A percentile compares a stretch with the other conserved stretches of the same genome.
phyloP scores from a whole-genome alignment of 2,888 invertebrate genomes.

The Drepana falcataria region DNA sequence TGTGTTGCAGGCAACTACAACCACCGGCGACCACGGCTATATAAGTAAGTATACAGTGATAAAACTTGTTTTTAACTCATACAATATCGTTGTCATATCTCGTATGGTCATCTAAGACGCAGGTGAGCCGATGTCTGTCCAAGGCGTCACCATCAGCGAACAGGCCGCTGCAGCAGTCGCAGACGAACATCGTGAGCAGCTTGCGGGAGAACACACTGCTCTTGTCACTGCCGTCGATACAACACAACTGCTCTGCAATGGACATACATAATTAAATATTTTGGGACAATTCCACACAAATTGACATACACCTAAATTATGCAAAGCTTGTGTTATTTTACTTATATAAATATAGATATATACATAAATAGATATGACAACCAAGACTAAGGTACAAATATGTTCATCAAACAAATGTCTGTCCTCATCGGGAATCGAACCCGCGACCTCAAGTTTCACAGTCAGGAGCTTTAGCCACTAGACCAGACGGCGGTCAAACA shows the following conservation, averaged over 20 bases:
- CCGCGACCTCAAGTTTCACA: too few relatives aligned
- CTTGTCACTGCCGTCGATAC: constrained; percentile 45
- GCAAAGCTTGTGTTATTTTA: too few relatives aligned
- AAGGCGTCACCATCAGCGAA: constrained; percentile 61
- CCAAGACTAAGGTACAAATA: too few relatives aligned
- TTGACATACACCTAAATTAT: not conserved
- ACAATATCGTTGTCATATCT: constrained; percentile 31
- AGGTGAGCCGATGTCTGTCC: constrained; percentile 51
- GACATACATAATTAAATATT: not conserved
- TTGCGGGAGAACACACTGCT: constrained; percentile 42
- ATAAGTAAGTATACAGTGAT: not conserved
- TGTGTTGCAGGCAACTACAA: too few relatives aligned
- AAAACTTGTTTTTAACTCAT: not conserved
- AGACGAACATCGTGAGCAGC: constrained; percentile 63
- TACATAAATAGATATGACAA: too few relatives aligned
- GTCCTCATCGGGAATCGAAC: too few relatives aligned
- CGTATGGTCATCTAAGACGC: constrained; percentile 37
- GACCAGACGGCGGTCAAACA: too few relatives aligned
- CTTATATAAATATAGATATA: too few relatives aligned
- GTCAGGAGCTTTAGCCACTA: too few relatives aligned
- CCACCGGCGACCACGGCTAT: too few relatives aligned
- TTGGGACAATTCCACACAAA: too few relatives aligned
- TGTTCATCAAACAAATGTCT: too few relatives aligned
- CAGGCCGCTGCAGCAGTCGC: constrained; percentile 60
- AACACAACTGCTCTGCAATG: constrained; percentile 58